These are phyloP conservation scores for Apis florea DNA, from an alignment of 1,140 invertebrate genomes.

Conservation along the genomic window DNA sequence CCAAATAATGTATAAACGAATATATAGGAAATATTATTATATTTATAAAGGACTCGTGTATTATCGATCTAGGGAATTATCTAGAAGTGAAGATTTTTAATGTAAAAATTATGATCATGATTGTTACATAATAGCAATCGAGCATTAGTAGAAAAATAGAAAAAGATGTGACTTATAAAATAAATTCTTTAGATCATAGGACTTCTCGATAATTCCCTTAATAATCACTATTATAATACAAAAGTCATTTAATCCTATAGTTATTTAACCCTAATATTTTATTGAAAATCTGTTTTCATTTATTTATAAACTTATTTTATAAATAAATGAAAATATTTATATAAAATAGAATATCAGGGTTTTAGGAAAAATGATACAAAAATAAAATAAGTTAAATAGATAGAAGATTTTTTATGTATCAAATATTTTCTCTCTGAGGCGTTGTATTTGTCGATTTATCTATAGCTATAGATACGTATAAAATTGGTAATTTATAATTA, in stretches of 20 bases:
- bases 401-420: neutral
- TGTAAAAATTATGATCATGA: neutral
- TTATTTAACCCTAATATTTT: neutral
- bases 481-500: constrained; percentile 31
- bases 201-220: constrained; percentile 1
- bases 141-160: constrained; percentile 38
- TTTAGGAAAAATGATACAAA: neutral
- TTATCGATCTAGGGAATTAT: neutral
- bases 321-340: neutral
- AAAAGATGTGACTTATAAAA: constrained; percentile 25
- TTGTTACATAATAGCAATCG: neutral
- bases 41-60: neutral
- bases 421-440: neutral
- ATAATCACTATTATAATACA: neutral
- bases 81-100: neutral
- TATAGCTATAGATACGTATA: constrained; percentile 11
- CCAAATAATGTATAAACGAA: neutral
- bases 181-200: neutral
- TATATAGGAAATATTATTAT: neutral
- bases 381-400: neutral
- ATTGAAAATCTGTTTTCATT: neutral
- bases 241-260: neutral
- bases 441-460: neutral
- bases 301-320: neutral
- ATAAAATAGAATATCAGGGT: neutral